Evolutionary conservation across 2,888 invertebrate genomes (phyloP).

Genomic region (Pyrocoelia pectoralis): DNA sequence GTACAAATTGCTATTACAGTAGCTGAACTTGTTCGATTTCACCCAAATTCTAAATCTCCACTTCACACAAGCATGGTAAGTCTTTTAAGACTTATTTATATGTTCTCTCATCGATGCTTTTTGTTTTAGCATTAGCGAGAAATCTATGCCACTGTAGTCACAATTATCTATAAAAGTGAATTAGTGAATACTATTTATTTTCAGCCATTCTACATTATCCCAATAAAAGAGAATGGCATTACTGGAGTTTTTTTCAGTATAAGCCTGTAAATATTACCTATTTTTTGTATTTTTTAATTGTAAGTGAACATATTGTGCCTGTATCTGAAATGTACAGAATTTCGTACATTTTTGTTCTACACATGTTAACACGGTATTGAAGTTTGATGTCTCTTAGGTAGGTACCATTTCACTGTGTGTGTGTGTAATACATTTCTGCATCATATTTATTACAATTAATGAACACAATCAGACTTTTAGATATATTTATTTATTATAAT

Average conservation of each 20-base stretch:
- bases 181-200: background rate
- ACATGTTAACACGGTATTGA: background rate
- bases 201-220: no score
- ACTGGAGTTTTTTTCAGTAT: background rate
- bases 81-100: background rate
- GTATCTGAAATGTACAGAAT: background rate
- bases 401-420: background rate
- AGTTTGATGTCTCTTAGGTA: background rate
- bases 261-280: background rate
- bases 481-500: no score
- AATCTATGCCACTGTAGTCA: background rate
- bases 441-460: background rate
- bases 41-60: slow-evolving; percentile 60
- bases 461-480: no score
- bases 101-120: background rate
- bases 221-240: no score
- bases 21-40: slow-evolving; percentile 79
- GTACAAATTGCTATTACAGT: slow-evolving; percentile 91
- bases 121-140: background rate
- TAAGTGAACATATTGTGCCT: background rate
- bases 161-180: background rate
- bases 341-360: background rate
- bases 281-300: background rate
- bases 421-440: slow-evolving; percentile 16
- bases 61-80: slow-evolving; percentile 42